A percentile compares a stretch with the other conserved stretches of the same genome.
Evolutionary conservation across 2,797 vertebrate species (phyloP).

Genomic region (Benthosema pterotum): DNA sequence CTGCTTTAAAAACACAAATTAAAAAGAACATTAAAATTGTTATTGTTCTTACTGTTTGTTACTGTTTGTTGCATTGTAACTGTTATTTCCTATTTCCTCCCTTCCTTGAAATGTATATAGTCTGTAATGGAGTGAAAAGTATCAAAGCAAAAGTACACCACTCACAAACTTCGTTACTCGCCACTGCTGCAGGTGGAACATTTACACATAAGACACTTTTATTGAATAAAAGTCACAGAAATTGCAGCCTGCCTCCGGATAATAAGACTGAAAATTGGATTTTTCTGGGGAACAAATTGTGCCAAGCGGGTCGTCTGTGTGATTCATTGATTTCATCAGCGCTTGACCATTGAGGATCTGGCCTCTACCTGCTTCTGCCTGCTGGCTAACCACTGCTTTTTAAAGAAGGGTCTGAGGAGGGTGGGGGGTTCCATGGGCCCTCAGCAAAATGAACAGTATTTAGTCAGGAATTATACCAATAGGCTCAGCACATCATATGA

Average conservation of each 20-base stretch:
- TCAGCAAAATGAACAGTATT: too few relatives aligned
- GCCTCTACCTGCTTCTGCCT: slow-evolving; percentile 58
- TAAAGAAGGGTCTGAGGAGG: slow-evolving; percentile 2
- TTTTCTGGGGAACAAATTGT: slow-evolving; percentile 28
- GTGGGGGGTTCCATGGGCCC: too few relatives aligned
- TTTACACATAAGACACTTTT: neutral
- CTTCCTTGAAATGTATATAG: too few relatives aligned
- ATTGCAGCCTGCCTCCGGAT: neutral
- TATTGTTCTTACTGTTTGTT: too few relatives aligned
- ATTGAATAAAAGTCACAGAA: slow-evolving; percentile 1
- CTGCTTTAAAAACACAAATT: too few relatives aligned
- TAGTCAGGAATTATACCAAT: too few relatives aligned
- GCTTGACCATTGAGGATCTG: slow-evolving; percentile 43
- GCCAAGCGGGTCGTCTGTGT: slow-evolving; percentile 21
- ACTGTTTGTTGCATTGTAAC: too few relatives aligned
- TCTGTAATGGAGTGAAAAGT: too few relatives aligned
- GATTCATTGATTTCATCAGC: slow-evolving; percentile 63
- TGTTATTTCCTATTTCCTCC: too few relatives aligned
- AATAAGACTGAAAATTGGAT: slow-evolving; percentile 10
- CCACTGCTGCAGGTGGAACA: neutral
- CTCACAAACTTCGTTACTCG: neutral
- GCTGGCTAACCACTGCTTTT: slow-evolving; percentile 25
- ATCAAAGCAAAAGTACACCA: neutral
- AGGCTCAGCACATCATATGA: too few relatives aligned
- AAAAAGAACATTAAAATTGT: too few relatives aligned